Conservation (phyloP, 2,888 invertebrate species). For the Thymelicus acteon region DNA sequence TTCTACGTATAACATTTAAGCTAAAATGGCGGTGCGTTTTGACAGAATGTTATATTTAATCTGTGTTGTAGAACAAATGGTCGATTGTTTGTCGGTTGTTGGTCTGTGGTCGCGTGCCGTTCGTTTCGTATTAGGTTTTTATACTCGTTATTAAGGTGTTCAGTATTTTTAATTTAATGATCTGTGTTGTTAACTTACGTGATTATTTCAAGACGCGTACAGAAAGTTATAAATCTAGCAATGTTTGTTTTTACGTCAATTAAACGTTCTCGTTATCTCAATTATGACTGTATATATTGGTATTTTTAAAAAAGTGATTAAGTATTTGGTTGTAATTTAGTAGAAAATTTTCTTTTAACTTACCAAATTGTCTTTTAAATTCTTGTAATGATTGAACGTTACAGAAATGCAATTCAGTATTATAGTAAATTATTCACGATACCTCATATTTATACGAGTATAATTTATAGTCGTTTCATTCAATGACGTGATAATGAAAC, state of each 20-base stretch:
- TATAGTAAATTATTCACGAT: too few species aligned
- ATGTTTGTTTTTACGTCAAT: slow-evolving; percentile 18
- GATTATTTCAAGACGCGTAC: background rate
- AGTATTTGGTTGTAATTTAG: too few species aligned
- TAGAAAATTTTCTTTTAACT: too few species aligned
- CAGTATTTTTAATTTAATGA: background rate
- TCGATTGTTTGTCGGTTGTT: slow-evolving; percentile 46
- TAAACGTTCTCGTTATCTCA: slow-evolving; percentile 14
- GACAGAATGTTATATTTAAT: slow-evolving; percentile 42
- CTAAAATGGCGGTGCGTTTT: slow-evolving; percentile 41
- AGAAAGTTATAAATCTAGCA: background rate
- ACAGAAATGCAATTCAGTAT: too few species aligned
- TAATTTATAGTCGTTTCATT: background rate
- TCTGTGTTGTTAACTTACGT: background rate
- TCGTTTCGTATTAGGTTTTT: slow-evolving; percentile 45
- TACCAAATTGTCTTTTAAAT: too few species aligned
- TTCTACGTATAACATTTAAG: slow-evolving; percentile 39
- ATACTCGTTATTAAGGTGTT: background rate
- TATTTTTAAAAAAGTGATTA: too few species aligned
- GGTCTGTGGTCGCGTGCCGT: slow-evolving; percentile 74
- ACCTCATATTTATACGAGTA: background rate
- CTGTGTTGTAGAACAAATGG: slow-evolving; percentile 43
- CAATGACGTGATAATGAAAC: background rate
- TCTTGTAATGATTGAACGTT: too few species aligned
- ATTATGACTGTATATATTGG: too few species aligned